Percentiles rank a stretch among this genome's conserved stretches.
phyloP scores from a whole-genome alignment of 2,113 vertebrate species.

The Madoqua kirkii region DNA sequence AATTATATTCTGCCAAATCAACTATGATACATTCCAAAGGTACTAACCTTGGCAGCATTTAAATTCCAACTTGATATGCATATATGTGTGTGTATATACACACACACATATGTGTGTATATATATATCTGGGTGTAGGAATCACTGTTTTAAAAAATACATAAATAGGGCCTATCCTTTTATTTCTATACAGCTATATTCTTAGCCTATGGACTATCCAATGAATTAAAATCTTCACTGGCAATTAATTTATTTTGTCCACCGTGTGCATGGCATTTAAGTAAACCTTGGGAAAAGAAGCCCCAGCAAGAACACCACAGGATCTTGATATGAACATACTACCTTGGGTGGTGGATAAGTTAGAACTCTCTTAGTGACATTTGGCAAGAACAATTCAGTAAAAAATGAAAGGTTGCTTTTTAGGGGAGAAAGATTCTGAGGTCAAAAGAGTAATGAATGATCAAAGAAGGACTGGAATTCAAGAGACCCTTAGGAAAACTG shows the following conservation, averaged over 20 bases:
- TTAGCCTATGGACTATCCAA: background rate
- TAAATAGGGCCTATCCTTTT: background rate
- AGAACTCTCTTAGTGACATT: background rate
- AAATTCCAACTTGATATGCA: background rate
- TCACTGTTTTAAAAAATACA: background rate
- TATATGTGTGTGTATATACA: background rate
- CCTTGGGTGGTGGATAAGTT: background rate
- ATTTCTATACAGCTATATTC: background rate
- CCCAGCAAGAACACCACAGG: background rate
- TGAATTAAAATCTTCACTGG: background rate
- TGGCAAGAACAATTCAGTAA: background rate
- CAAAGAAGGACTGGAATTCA: background rate
- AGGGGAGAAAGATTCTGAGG: background rate
- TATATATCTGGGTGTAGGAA: background rate
- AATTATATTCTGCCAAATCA: background rate
- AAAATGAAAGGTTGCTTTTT: background rate
- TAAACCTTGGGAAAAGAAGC: background rate
- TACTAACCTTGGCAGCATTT: background rate
- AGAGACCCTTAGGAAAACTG: background rate
- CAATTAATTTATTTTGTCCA: background rate
- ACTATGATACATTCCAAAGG: background rate
- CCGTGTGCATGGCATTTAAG: background rate
- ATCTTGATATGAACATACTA: background rate
- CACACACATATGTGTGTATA: accelerated
- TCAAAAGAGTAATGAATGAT: background rate